Conservation (phyloP, 1,140 invertebrate species). For the Apolygus lucorum region DNA sequence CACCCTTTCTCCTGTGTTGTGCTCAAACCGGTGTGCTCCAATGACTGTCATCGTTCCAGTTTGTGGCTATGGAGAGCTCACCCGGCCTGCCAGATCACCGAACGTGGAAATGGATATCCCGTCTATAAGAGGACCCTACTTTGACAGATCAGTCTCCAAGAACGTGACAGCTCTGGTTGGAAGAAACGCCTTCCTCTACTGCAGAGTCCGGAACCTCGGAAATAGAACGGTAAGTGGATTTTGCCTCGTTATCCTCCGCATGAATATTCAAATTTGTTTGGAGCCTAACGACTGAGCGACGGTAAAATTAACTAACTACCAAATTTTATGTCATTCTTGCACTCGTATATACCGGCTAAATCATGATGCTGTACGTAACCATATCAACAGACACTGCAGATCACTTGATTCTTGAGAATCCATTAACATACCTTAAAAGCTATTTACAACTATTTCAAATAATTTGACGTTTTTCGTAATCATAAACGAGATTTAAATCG, state of each 20-base stretch:
- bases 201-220: constrained; percentile 66
- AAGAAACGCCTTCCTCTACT: constrained; percentile 66
- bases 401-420: no score
- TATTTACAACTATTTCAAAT: no score
- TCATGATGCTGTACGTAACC: no score
- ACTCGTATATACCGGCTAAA: no score
- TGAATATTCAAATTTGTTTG: background rate
- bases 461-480: no score
- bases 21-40: background rate
- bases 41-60: constrained; percentile 7
- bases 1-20: no score
- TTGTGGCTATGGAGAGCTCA: background rate
- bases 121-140: constrained; percentile 52
- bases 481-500: no score
- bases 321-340: no score
- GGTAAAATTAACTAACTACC: no score
- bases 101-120: constrained; percentile 26
- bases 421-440: no score
- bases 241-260: background rate
- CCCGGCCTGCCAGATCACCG: background rate
- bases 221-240: constrained; percentile 61
- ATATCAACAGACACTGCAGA: no score
- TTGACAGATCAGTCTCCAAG: constrained; percentile 60
- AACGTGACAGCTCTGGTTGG: constrained; percentile 73
- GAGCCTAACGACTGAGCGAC: background rate